Evolutionary conservation across 2,113 vertebrate genomes (phyloP).

Genomic region (Conger conger): DNA sequence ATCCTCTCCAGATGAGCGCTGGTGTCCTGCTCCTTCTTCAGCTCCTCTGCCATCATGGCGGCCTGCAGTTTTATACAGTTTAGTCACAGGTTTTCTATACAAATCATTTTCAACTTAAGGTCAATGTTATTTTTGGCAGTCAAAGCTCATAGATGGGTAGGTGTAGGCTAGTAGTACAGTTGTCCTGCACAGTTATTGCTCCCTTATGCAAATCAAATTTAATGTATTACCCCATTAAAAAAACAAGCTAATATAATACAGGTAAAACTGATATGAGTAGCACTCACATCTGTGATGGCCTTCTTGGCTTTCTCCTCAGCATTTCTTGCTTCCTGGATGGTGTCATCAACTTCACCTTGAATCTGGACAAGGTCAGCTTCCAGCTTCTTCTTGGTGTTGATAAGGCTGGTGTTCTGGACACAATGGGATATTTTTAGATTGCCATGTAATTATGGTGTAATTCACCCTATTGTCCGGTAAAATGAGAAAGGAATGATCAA

Average conservation of each 20-base stretch:
- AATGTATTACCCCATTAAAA: too few species aligned
- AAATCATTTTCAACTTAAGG: too few species aligned
- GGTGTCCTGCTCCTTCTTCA: constrained; percentile 88
- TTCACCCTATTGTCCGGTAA: too few species aligned
- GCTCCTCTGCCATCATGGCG: constrained; percentile 85
- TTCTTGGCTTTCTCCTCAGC: constrained; percentile 72
- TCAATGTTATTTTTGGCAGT: too few species aligned
- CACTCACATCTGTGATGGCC: constrained; percentile 67
- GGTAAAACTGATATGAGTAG: background rate
- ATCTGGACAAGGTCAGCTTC: constrained; percentile 69
- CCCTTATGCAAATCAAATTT: constrained; percentile 41
- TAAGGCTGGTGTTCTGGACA: constrained; percentile 75
- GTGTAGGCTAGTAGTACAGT: too few species aligned
- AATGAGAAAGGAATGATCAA: too few species aligned
- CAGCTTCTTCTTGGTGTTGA: constrained; percentile 80
- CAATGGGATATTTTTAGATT: background rate
- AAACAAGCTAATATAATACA: constrained; percentile 62
- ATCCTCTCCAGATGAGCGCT: constrained; percentile 88
- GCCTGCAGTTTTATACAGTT: constrained; percentile 54
- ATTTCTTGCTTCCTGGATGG: constrained; percentile 63
- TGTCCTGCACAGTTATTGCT: too few species aligned
- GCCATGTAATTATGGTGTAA: background rate
- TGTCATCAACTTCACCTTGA: constrained; percentile 62
- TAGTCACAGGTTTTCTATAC: background rate
- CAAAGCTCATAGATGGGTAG: too few species aligned